These are phyloP conservation scores for Apodemus sylvaticus DNA, from an alignment of 2,113 vertebrate species.

Conservation along the genomic window DNA sequence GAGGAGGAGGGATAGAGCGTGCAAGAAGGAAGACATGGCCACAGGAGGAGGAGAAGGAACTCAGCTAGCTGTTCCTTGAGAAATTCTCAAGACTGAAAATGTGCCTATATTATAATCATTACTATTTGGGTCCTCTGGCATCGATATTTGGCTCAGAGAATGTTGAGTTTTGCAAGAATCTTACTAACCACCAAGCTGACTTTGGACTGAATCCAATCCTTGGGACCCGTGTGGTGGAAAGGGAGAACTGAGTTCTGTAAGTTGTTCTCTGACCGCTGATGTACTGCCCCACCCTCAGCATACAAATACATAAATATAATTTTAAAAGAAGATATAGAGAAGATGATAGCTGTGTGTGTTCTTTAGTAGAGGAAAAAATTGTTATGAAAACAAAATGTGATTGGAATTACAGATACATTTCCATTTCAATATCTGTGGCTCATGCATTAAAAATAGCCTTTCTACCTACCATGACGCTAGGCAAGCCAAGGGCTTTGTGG, in stretches of 20 bases:
- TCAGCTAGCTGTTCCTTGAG: not conserved
- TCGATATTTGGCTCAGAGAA: not conserved
- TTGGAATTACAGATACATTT: slow-evolving; percentile 44
- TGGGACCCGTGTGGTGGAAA: not conserved
- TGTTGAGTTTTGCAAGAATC: not conserved
- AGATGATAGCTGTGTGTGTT: not conserved
- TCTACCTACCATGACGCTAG: not conserved
- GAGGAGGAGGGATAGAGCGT: not conserved
- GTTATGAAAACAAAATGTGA: slow-evolving; percentile 48
- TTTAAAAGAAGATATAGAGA: not conserved
- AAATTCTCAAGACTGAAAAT: slow-evolving; percentile 2
- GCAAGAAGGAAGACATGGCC: not conserved
- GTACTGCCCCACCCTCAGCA: not conserved
- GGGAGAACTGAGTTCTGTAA: not conserved
- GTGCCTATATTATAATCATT: not conserved
- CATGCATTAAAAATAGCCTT: slow-evolving; percentile 62
- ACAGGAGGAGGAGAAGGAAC: not conserved
- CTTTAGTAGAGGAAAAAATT: slow-evolving; percentile 15
- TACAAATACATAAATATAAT: not conserved
- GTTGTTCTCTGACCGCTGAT: not conserved
- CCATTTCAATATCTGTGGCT: slow-evolving; percentile 21
- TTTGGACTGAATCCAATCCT: not conserved
- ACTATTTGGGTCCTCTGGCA: not conserved
- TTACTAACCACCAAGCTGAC: not conserved
- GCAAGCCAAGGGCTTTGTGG: slow-evolving; percentile 1